Evolutionary conservation across 2,888 invertebrate genomes (phyloP), one percentile per base, ranked within the genome.

Genomic region (Heliconius erato): DNA sequence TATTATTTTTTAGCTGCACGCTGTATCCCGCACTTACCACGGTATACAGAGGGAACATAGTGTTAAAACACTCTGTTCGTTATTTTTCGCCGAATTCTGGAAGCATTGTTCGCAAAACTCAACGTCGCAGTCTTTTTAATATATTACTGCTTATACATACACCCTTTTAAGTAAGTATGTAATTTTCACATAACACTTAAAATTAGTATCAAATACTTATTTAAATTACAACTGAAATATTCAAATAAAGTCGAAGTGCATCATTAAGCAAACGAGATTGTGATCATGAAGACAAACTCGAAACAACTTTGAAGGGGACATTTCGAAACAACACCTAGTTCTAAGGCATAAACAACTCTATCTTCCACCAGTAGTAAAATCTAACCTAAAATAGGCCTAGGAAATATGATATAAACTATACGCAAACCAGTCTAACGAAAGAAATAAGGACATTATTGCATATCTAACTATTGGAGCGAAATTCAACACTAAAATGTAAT

Each of bases 321-420:
- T 68, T 49, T 49, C 63, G 80, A 49, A n/a, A 63, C 6, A 54
- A 59, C 28, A 59, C 81, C 69, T 44, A 68, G 44, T 68, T 32
- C 68, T 68, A 49, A 67, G 65, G 5, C 6, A 44, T 65, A 40
- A 77, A 68, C 78, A 49, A 67, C 49, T 68, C 67, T 49, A 78
- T 78, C 67, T 78, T 67, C 78, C 65, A 78, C 26, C 28, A 89
- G 88, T 88, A 86, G 76, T 79, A 82, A 85, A n/a, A 84, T 84
- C 82, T 89, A 87, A 87, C 16, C 86, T 88, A 88, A 87, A 85
- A 74, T 80, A 85, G 85, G 84, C 82, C 84, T 77, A 84, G 86
- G 84, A 87, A 87, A 87, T 85, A 76, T 78, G 82, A 82, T 83
- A 84, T 78, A 80, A 76, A 79, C 40, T 80, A 68, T 54, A 35